Evolutionary conservation across 2,113 vertebrate genomes (phyloP).

Genomic region (Glareola pratincola): DNA sequence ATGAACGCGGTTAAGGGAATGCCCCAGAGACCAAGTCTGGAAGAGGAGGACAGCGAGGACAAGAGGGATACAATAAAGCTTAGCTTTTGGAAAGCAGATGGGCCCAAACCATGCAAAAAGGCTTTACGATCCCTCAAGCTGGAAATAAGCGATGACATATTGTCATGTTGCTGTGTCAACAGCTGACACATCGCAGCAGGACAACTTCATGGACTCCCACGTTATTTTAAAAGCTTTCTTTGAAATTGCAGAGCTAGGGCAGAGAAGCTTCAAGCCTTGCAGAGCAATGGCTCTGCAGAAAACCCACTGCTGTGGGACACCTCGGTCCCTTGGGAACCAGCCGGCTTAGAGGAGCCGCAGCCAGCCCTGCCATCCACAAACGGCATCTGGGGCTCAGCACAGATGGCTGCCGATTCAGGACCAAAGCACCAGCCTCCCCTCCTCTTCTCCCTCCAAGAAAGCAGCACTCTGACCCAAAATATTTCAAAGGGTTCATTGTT

Average conservation of each 20-base stretch:
- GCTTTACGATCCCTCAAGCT: constrained; percentile 4
- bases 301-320: accelerated
- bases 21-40: not conserved
- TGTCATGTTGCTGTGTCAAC: constrained; percentile 53
- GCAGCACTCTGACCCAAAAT: not conserved
- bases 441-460: not conserved
- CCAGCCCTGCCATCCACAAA: not conserved
- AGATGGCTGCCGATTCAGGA: not conserved
- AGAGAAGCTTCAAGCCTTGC: not conserved
- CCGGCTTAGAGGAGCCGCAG: not conserved
- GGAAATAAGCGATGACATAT: constrained; percentile 40
- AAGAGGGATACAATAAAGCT: not conserved
- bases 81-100: constrained; percentile 21
- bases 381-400: not conserved
- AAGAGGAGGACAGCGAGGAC: not conserved
- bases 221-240: not conserved
- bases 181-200: not conserved
- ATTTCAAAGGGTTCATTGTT: constrained; percentile 19
- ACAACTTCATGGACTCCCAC: not conserved
- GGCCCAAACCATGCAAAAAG: not conserved
- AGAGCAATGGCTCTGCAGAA: not conserved
- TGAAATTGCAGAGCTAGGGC: not conserved
- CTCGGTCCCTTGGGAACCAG: not conserved
- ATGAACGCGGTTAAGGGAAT: not conserved
- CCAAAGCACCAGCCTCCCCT: not conserved